Evolutionary conservation across 30 jellyfish, hydroid and myxozoan species (phyloP).

Genomic region (Sanderia malayensis): DNA sequence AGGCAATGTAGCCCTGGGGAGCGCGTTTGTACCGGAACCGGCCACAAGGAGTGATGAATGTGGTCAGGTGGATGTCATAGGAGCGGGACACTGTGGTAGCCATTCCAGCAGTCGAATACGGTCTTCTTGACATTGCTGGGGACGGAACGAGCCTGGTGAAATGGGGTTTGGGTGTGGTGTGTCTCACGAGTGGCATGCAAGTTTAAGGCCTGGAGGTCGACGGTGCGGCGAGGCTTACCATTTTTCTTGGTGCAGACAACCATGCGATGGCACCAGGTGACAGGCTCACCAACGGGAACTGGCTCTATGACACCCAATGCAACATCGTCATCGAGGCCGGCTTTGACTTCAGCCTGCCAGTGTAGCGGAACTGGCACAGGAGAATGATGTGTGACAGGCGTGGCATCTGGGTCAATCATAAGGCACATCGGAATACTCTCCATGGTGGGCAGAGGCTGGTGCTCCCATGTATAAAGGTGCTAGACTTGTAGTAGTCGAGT

Average conservation of each 20-base stretch:
- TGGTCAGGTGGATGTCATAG: slow-evolving; percentile 7
- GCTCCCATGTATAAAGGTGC: no score
- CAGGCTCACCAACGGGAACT: slow-evolving; percentile 52
- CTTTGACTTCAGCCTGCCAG: slow-evolving; percentile 43
- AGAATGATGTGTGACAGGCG: slow-evolving; percentile 31
- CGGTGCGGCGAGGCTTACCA: slow-evolving; percentile 45
- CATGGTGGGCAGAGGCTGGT: not conserved
- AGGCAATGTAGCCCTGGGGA: slow-evolving; percentile 28
- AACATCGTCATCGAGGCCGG: slow-evolving; percentile 54
- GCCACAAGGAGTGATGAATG: slow-evolving; percentile 16
- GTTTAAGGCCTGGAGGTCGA: slow-evolving; percentile 40
- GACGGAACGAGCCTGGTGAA: slow-evolving; percentile 13
- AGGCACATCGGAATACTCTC: not conserved
- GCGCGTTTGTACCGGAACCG: slow-evolving; percentile 15
- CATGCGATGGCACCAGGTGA: slow-evolving; percentile 54
- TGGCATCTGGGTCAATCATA: slow-evolving; percentile 17
- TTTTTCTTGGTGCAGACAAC: slow-evolving; percentile 42
- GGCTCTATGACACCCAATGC: slow-evolving; percentile 46
- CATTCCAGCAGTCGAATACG: no score
- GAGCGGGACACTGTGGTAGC: slow-evolving; percentile 23
- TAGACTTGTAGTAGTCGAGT: no score
- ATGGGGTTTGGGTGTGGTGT: slow-evolving; percentile 56
- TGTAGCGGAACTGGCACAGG: slow-evolving; percentile 15
- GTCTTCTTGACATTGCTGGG: not conserved
- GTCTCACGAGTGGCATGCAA: slow-evolving; percentile 30